Base-by-base conservation (phyloP, 2,888 invertebrate species). In the Diaprepes abbreviatus region DNA sequence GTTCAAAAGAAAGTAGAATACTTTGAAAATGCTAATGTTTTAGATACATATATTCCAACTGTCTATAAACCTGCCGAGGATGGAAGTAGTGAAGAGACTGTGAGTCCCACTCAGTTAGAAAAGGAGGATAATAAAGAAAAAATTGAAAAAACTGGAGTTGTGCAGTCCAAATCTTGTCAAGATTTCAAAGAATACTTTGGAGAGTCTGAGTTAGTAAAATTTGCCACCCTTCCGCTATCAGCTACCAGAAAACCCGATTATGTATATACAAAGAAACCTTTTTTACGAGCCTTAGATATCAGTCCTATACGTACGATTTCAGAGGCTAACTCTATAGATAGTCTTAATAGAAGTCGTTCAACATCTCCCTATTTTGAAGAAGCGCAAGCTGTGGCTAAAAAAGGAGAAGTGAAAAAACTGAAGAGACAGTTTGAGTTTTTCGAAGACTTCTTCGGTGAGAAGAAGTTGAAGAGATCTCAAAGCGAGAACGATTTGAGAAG, bases 131-230 rank as follows among this genome's bases (percentile, higher is more conserved):
- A 6, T n/a, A 36, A 31, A 35, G 59, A 74, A 62, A 17, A 66
- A 50, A 48, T 60, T 17, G 16, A 1, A 4, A 36, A 35, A 19
- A 12, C 31, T 16, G 48, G 48, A 7, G 33, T 72, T 9, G 52
- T 66, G 36, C 73, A 77, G 12, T 91, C 92, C 0, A 90, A 90
- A 75, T 92, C 92, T 0, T 91, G 89, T 78, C 88, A 93, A 31
- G 91, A 93, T 83, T 84, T 94, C 64, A 93, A 92, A 79, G 94
- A 94, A 75, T 85, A 93, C n/a, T 94, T 93, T 79, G 94, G 94
- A 0, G 94, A 94, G 81, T 57, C 65, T 1, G 88, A 89, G 73
- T 86, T 86, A 77, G 86, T 87, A 73, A 89, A 87, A 78, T 90
- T 87, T 81, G 82, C 87, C 33, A 88, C 88, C 3, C 81, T 88